Percentiles rank a stretch among this genome's conserved stretches.
phyloP scores from a whole-genome alignment of 2,113 vertebrate species.

The Apteryx mantelli region DNA sequence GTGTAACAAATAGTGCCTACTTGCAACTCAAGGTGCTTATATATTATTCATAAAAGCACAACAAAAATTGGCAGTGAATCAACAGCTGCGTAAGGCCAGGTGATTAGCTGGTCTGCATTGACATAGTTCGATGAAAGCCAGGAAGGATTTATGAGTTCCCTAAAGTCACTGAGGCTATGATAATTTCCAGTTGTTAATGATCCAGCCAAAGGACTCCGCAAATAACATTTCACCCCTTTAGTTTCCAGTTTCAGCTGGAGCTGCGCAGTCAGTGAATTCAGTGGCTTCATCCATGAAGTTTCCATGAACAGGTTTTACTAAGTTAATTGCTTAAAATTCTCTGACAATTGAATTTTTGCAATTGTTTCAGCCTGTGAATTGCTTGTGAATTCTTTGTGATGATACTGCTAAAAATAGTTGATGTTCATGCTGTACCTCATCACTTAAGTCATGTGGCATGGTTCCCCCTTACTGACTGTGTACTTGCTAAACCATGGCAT shows the following conservation, averaged over 20 bases:
- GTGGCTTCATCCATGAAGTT: background rate
- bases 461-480: background rate
- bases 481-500: background rate
- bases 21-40: background rate
- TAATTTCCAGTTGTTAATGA: background rate
- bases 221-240: background rate
- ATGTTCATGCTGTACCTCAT: background rate
- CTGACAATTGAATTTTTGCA: background rate
- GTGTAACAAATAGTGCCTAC: background rate
- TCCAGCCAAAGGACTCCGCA: background rate
- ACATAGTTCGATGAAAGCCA: background rate
- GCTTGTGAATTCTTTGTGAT: background rate
- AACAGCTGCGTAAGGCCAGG: background rate
- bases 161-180: background rate
- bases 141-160: background rate
- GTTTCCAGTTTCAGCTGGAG: background rate
- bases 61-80: constrained; percentile 6
- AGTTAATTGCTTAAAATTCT: constrained; percentile 10
- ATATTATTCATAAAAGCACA: constrained; percentile 24
- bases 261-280: background rate
- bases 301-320: background rate
- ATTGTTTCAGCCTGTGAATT: background rate
- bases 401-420: background rate
- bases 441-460: background rate
- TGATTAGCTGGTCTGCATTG: background rate